Evolutionary conservation across 2,113 vertebrate species (phyloP).

Genomic region (Hemibagrus wyckioides): DNA sequence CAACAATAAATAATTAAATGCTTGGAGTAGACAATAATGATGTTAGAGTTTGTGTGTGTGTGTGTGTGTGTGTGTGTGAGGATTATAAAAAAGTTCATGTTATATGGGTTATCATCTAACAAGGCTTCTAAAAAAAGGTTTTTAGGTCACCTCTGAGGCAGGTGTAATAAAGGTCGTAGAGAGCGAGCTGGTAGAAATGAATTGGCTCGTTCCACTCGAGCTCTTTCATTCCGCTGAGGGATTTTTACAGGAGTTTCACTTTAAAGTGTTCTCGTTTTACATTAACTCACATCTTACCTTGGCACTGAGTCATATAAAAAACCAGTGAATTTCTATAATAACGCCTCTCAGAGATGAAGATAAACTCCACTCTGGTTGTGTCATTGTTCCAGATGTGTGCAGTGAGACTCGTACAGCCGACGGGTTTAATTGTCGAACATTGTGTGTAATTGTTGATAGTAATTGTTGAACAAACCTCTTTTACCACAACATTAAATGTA

Average conservation of each 20-base stretch:
- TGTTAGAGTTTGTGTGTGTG: neutral
- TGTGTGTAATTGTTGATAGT: too few species aligned
- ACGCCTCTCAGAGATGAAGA: neutral
- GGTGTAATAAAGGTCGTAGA: constrained; percentile 11
- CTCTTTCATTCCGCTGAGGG: neutral
- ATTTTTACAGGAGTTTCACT: neutral
- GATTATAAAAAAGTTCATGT: neutral
- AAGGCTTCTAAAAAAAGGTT: constrained; percentile 59
- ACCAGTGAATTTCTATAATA: neutral
- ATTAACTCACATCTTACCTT: neutral
- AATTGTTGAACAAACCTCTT: too few species aligned
- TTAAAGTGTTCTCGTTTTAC: neutral
- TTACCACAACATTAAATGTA: neutral
- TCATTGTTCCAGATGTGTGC: too few species aligned
- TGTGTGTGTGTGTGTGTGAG: neutral
- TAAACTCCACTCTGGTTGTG: neutral
- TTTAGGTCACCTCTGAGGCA: constrained; percentile 47
- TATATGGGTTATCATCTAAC: constrained; percentile 57
- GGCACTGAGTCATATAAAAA: neutral
- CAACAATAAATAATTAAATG: neutral
- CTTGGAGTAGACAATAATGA: neutral
- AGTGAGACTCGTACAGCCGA: too few species aligned
- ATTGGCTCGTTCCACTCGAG: constrained; percentile 13
- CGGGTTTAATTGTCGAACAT: too few species aligned
- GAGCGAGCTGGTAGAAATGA: constrained; percentile 1